Evolutionary conservation across 2,888 invertebrate species (phyloP).

Genomic region (Dendrolimus houi): DNA sequence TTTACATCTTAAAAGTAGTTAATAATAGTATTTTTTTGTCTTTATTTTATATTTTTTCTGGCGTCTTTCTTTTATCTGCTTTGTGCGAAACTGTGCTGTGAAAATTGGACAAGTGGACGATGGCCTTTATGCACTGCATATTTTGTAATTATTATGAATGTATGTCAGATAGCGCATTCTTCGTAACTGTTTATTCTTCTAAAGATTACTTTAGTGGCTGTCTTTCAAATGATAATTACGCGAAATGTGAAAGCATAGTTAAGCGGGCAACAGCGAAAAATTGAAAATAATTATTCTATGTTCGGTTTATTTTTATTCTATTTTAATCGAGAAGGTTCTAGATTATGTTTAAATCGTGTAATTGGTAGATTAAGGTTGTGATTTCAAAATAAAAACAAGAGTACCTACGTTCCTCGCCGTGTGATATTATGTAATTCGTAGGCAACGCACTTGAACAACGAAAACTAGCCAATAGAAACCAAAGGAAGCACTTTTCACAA

Average conservation of each 20-base stretch:
- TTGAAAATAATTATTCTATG: neutral
- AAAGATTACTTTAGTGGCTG: neutral
- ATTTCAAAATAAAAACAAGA: conserved; percentile 4
- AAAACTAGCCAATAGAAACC: conserved; percentile 16
- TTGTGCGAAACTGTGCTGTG: neutral
- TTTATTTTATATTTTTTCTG: too few species aligned
- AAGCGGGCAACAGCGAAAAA: neutral
- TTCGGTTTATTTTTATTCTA: neutral
- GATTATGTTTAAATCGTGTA: neutral
- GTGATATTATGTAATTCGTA: conserved; percentile 22
- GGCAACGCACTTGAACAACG: conserved; percentile 28
- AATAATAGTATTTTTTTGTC: too few species aligned
- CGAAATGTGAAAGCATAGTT: neutral
- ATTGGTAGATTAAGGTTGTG: neutral
- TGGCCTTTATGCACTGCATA: neutral
- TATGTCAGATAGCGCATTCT: neutral
- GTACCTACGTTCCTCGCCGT: conserved; percentile 5
- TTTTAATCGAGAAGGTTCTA: neutral
- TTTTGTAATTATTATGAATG: neutral
- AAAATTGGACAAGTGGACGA: neutral
- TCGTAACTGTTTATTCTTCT: neutral
- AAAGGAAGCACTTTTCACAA: conserved; percentile 45
- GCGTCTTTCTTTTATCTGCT: neutral
- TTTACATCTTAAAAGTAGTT: too few species aligned
- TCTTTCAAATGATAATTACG: neutral